phyloP scores from a whole-genome alignment of 2,888 invertebrate species.

The Macrosiphum euphorbiae region DNA sequence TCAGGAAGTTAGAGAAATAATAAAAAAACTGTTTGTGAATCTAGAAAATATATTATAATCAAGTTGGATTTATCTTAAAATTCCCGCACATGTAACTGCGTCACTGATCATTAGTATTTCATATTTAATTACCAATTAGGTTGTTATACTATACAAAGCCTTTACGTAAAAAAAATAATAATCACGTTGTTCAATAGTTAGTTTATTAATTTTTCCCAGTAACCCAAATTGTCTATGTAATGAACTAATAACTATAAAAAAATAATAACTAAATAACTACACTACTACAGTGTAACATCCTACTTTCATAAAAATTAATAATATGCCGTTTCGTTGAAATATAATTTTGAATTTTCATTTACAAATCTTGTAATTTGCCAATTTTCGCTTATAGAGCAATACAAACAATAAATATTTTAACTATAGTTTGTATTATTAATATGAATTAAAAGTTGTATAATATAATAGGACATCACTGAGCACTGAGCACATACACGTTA shows the following conservation, averaged over 20 bases:
- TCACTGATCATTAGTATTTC: neutral
- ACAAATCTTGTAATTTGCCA: neutral
- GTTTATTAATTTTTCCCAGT: neutral
- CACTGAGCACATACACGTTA: neutral
- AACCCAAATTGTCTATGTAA: neutral
- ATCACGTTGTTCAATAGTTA: conserved; percentile 7
- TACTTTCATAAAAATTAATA: conserved; percentile 14
- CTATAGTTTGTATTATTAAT: neutral
- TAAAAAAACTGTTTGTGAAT: neutral
- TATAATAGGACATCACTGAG: neutral
- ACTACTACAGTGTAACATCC: neutral
- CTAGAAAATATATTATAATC: conserved; percentile 2
- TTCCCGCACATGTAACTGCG: neutral
- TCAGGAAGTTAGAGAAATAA: conserved; percentile 4
- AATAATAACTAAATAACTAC: neutral
- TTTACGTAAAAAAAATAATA: neutral
- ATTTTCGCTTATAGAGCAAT: neutral
- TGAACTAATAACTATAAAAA: too few relatives aligned
- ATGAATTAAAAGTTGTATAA: neutral
- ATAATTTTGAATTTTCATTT: neutral
- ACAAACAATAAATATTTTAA: neutral
- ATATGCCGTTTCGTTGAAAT: neutral
- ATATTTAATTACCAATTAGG: conserved; percentile 29
- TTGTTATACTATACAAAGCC: neutral
- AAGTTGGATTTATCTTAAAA: neutral